Evolutionary conservation across 2,888 invertebrate genomes (phyloP).

Genomic region (Dryomyza anilis): DNA sequence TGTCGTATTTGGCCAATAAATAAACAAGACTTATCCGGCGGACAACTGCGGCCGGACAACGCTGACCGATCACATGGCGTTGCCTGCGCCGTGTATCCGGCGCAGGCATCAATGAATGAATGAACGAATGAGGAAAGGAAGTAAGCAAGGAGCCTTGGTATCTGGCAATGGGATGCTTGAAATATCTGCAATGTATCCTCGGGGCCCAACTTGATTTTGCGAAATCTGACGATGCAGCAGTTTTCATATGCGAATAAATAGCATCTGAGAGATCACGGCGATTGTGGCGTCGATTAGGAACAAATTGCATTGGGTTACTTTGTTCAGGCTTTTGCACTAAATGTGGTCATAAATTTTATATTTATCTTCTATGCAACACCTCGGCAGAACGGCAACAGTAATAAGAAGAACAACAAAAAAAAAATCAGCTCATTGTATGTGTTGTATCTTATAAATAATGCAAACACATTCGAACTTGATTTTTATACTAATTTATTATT

Average conservation of each 20-base stretch:
- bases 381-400: background rate
- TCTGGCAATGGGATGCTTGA: no score
- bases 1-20: no score
- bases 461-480: background rate
- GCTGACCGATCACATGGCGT: no score
- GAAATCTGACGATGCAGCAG: no score
- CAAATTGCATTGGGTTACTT: slow-evolving; percentile 38
- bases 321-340: slow-evolving; percentile 38
- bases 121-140: no score
- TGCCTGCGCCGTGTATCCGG: background rate
- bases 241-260: no score
- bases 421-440: no score
- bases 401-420: background rate
- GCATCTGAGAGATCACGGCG: slow-evolving; percentile 35
- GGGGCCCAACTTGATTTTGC: no score
- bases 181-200: no score
- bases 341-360: slow-evolving; percentile 39
- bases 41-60: no score
- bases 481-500: background rate
- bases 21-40: no score
- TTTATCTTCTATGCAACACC: slow-evolving; percentile 40
- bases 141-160: no score
- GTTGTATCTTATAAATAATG: background rate
- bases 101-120: background rate
- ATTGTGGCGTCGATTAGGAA: slow-evolving; percentile 37